These are phyloP conservation scores for Pyrocephalus nanus DNA, from an alignment of 2,797 vertebrate species.

Conservation along the genomic window DNA sequence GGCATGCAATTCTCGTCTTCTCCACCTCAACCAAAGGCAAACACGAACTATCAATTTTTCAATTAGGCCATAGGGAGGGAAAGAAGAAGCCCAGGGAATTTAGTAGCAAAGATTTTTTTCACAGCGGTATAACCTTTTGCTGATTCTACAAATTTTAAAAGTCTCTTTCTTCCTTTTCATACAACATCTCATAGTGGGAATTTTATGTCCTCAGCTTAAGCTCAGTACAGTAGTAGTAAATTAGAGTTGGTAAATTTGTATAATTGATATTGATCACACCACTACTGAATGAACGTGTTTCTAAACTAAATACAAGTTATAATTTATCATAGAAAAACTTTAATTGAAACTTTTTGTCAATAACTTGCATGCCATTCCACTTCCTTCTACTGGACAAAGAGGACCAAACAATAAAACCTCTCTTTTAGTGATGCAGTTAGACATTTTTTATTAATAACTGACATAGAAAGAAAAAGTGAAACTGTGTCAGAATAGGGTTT, in stretches of 20 bases:
- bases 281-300: background rate
- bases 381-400: no score
- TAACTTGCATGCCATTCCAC: background rate
- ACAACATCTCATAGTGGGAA: background rate
- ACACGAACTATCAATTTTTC: background rate
- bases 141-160: background rate
- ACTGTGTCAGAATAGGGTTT: no score
- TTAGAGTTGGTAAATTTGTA: background rate
- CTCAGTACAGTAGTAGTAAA: background rate
- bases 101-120: background rate
- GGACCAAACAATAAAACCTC: no score
- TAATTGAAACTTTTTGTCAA: background rate
- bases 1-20: background rate
- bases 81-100: background rate
- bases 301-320: background rate
- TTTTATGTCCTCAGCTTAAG: background rate
- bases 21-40: background rate
- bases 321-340: background rate
- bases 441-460: no score
- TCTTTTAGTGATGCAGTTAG: no score
- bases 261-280: background rate
- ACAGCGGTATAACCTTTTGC: background rate
- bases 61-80: background rate
- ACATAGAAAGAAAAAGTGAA: no score
- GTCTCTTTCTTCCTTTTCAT: background rate